Evolutionary conservation across 1,140 invertebrate species (phyloP), one percentile per base, ranked within the genome.

Genomic region (Heliconius melpomene): DNA sequence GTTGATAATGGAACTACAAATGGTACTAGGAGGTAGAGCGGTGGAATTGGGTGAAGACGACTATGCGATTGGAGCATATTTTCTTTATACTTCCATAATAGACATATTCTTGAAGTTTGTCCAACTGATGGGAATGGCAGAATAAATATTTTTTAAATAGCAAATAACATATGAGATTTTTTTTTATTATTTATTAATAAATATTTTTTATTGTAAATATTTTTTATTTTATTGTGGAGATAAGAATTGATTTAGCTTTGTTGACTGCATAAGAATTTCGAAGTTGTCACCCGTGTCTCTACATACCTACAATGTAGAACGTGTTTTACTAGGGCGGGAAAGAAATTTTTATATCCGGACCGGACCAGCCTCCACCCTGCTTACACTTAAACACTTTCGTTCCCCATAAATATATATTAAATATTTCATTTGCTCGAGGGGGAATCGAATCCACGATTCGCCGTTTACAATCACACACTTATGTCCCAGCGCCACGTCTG

Each of bases 1-100:
- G 11, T 54, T 90, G 8, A 81, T 88, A 29, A 86, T 90, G 52
- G 85, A 88, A 74, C 83, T 91, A 3, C 88, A 90, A 77, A 88
- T 86, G 82, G 83, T 90, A 40, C 60, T 91, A n/a, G 85, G 87
- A 9, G 89, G 90, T 16, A 83, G 36, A 72, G 71, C 83, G 1
- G 72, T 91, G 16, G 85, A 89, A 79, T 40, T 91, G 1, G 52
- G 74, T 20, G 87, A 88, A 77, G 80, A 83, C 9, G 88, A 91
- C 23, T 88, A 88, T 16, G 83, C 84, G 7, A 20, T 89, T 1
- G 90, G 72, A 3, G 88, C 87, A 2, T 89, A 84, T 52, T 60
- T 88, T 23, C 73, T 91, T 1, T 91, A 90, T 72, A 87, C 84
- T 0, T 84, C 85, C 11, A 82, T 88, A 36, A 32, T 87, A 0